Conservation (phyloP, 2,888 invertebrate genomes). For the Gerris lacustris region DNA sequence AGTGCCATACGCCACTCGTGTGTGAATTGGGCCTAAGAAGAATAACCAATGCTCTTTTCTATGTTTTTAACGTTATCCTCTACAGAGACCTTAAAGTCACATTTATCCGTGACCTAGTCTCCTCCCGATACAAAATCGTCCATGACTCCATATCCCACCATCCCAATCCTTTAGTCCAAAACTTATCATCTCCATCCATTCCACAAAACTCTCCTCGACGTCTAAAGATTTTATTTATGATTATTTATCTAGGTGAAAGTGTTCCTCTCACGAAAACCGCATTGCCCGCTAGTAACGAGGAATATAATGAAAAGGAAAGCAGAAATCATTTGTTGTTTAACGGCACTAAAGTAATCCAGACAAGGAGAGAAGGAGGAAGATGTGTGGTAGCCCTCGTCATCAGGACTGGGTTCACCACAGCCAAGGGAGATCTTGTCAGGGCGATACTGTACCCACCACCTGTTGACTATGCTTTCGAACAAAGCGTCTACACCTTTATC, state of each 20-base stretch:
- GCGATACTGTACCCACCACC: slow-evolving; percentile 68
- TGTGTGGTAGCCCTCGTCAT: slow-evolving; percentile 42
- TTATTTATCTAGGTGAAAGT: slow-evolving; percentile 59
- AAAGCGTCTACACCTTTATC: slow-evolving; percentile 51
- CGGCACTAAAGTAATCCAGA: slow-evolving; percentile 81
- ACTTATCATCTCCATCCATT: too few species aligned
- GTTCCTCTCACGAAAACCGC: slow-evolving; percentile 82
- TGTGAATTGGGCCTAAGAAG: too few species aligned
- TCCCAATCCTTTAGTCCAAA: too few species aligned
- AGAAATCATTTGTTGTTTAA: slow-evolving; percentile 77
- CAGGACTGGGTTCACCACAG: slow-evolving; percentile 51
- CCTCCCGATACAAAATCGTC: too few species aligned
- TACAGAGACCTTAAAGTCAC: too few species aligned
- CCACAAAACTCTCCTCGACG: too few species aligned
- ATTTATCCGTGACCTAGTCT: too few species aligned
- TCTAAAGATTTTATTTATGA: too few species aligned
- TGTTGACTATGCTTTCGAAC: slow-evolving; percentile 63
- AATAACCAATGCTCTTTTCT: too few species aligned
- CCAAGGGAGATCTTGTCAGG: slow-evolving; percentile 63
- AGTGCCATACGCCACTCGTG: too few species aligned
- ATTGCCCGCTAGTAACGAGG: slow-evolving; percentile 45
- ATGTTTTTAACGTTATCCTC: too few species aligned
- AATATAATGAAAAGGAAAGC: slow-evolving; percentile 61
- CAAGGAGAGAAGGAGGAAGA: slow-evolving; percentile 63
- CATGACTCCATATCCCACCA: too few species aligned